Percentiles rank a stretch among this genome's conserved stretches.
Evolutionary conservation across 2,797 vertebrate species (phyloP).

Genomic region (Acrossocheilus wenchowensis): DNA sequence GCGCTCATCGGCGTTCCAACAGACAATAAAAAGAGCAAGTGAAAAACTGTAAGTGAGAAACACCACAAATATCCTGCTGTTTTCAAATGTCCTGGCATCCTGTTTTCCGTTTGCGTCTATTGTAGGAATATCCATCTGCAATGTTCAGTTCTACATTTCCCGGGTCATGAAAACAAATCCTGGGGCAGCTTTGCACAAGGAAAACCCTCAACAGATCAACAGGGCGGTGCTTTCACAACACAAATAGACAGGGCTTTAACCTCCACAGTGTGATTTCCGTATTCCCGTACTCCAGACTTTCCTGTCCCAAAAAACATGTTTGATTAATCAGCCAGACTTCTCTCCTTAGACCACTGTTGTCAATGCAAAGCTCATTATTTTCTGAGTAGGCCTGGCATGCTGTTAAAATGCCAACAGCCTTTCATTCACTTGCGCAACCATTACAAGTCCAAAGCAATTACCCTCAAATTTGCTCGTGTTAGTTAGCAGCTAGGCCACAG

Average conservation of each 20-base stretch:
- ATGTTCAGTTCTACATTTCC: slow-evolving; percentile 37
- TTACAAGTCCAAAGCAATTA: slow-evolving; percentile 64
- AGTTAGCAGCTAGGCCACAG: slow-evolving; percentile 51
- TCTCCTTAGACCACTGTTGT: slow-evolving; percentile 31
- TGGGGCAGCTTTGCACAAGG: slow-evolving; percentile 10
- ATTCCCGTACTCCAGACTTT: slow-evolving; percentile 47
- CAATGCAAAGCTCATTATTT: slow-evolving; percentile 56
- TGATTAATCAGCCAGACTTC: slow-evolving; percentile 45
- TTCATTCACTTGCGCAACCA: slow-evolving; percentile 52
- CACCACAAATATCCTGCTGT: slow-evolving; percentile 13
- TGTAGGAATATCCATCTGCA: slow-evolving; percentile 38
- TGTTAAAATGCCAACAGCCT: slow-evolving; percentile 63
- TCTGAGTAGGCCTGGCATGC: slow-evolving; percentile 42
- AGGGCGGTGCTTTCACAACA: slow-evolving; percentile 24
- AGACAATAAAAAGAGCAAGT: slow-evolving; percentile 16
- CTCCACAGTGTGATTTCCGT: slow-evolving; percentile 29
- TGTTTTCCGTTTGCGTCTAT: slow-evolving; percentile 34
- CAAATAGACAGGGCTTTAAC: slow-evolving; percentile 26
- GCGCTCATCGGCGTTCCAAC: slow-evolving; percentile 29
- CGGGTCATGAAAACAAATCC: slow-evolving; percentile 56
- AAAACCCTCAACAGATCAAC: slow-evolving; percentile 17
- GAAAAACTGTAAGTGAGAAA: neutral
- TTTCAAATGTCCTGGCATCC: slow-evolving; percentile 37
- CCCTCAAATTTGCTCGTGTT: slow-evolving; percentile 55
- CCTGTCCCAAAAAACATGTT: slow-evolving; percentile 44